phyloP scores from a whole-genome alignment of 2,888 invertebrate species.

The Agapostemon virescens region DNA sequence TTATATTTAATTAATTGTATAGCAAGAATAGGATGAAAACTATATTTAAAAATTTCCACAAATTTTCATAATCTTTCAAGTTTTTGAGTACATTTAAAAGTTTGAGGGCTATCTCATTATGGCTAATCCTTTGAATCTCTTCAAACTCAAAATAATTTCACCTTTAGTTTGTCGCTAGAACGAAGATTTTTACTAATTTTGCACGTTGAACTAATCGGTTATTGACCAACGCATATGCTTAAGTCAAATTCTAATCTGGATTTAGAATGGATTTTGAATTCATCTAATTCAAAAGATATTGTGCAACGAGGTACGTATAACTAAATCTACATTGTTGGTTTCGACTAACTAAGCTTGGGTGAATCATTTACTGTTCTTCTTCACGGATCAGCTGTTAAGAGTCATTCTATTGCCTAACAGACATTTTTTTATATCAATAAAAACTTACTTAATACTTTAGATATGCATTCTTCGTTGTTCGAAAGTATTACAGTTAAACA shows the following conservation, averaged over 20 bases:
- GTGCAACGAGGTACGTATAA: background rate
- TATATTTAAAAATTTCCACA: background rate
- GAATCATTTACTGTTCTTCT: background rate
- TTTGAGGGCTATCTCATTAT: too few species aligned
- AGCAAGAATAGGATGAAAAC: background rate
- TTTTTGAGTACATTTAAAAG: too few species aligned
- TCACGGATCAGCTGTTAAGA: background rate
- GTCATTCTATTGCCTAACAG: background rate
- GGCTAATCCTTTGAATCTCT: too few species aligned
- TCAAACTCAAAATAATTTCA: too few species aligned
- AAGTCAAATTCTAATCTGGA: background rate
- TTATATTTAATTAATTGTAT: background rate
- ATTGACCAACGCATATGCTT: background rate
- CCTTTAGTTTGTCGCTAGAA: background rate
- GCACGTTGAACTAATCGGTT: background rate
- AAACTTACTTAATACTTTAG: background rate
- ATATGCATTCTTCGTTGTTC: background rate
- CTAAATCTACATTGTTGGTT: background rate
- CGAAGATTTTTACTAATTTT: background rate
- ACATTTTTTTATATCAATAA: background rate
- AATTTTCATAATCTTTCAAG: too few species aligned
- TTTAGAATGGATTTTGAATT: background rate
- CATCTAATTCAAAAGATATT: background rate
- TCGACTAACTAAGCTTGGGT: background rate
- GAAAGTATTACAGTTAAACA: background rate